A percentile compares a stretch with the other conserved stretches of the same genome.
Evolutionary conservation across 2,113 vertebrate genomes (phyloP).

Genomic region (Asarcornis scutulata): DNA sequence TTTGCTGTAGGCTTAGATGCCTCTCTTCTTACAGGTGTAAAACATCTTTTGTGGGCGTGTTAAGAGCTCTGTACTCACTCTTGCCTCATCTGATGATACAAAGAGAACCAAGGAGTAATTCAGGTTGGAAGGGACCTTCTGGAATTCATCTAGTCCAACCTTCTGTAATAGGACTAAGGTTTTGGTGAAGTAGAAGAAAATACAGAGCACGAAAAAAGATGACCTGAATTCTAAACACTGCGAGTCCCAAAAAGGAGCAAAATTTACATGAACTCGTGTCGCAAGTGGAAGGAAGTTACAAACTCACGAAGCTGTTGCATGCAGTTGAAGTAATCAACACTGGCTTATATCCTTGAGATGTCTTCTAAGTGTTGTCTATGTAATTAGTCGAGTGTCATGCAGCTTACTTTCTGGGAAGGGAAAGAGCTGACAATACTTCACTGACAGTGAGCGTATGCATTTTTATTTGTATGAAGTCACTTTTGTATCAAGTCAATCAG

Average conservation of each 20-base stretch:
- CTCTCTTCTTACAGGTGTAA: conserved; percentile 6
- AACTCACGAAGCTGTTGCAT: neutral
- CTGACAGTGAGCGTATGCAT: rapidly evolving
- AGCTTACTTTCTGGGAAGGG: neutral
- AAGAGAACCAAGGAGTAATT: neutral
- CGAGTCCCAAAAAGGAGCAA: neutral
- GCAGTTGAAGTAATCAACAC: neutral
- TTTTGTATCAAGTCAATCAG: neutral
- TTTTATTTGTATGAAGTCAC: neutral
- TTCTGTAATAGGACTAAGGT: neutral
- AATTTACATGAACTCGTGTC: neutral
- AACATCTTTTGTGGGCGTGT: neutral
- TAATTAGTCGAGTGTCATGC: neutral
- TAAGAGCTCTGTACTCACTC: neutral
- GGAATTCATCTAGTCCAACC: neutral
- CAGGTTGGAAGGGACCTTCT: neutral
- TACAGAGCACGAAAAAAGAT: neutral
- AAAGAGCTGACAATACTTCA: neutral
- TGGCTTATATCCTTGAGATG: neutral
- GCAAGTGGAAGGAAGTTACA: neutral
- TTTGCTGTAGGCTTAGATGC: neutral
- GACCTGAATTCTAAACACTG: neutral
- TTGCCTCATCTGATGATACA: neutral
- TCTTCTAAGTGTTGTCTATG: neutral
- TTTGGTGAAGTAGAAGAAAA: neutral